phyloP scores from a whole-genome alignment of 2,113 vertebrate species.

The Perca flavescens region DNA sequence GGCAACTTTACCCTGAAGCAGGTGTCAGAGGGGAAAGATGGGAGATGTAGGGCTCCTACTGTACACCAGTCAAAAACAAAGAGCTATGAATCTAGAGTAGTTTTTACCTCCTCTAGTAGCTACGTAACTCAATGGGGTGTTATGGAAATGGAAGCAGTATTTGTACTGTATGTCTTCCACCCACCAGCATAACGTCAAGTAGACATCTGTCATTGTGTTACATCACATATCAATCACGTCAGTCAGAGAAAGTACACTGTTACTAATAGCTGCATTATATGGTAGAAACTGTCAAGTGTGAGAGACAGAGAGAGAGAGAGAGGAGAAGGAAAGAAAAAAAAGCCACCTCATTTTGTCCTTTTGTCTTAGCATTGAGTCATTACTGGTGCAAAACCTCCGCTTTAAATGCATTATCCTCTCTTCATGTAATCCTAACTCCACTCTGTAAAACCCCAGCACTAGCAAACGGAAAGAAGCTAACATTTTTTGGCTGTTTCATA shows the following conservation, averaged over 20 bases:
- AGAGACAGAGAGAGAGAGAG: conserved; percentile 6
- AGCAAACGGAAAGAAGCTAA: conserved; percentile 14
- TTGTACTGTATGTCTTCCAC: conserved; percentile 77
- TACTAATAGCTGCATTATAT: conserved; percentile 54
- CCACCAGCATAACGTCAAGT: conserved; percentile 65
- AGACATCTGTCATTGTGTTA: conserved; percentile 72
- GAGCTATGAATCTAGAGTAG: conserved; percentile 78
- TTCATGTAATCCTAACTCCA: conserved; percentile 29
- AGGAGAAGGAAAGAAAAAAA: conserved; percentile 9
- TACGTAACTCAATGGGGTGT: conserved; percentile 69
- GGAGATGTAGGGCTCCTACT: conserved; percentile 51
- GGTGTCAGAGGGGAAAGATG: conserved; percentile 3
- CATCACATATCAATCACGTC: conserved; percentile 67
- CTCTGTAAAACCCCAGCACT: conserved; percentile 27
- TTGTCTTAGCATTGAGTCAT: conserved; percentile 35
- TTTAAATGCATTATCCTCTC: conserved; percentile 25
- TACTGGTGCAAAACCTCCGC: conserved; percentile 9
- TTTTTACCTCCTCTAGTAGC: conserved; percentile 77
- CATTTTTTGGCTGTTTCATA: conserved; percentile 21
- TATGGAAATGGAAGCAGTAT: conserved; percentile 73
- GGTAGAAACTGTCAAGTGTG: conserved; percentile 52
- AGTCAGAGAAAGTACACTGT: conserved; percentile 51
- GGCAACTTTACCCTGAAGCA: conserved; percentile 60
- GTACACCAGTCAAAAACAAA: conserved; percentile 74
- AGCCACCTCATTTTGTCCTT: conserved; percentile 43